Evolutionary conservation across 2,797 vertebrate genomes (phyloP).

Genomic region (Pseudomugil tenellus): DNA sequence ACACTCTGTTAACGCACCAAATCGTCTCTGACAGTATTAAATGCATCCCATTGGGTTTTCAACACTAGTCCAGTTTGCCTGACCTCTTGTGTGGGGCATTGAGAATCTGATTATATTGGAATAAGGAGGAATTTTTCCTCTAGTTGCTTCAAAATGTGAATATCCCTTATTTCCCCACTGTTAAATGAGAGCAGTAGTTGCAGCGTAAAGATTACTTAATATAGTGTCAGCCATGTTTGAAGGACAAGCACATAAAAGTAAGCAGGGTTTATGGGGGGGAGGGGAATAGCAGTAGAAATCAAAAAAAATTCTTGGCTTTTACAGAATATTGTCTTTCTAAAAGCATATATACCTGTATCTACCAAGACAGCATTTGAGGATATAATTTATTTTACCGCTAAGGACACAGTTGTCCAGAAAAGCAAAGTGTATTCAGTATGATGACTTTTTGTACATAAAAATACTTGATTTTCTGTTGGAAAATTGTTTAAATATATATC

Average conservation of each 20-base stretch:
- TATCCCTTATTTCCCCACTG: background rate
- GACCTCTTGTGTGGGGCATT: constrained; percentile 59
- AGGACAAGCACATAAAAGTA: background rate
- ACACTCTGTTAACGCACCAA: constrained; percentile 59
- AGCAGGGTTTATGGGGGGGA: background rate
- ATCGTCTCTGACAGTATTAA: constrained; percentile 79
- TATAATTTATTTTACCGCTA: background rate
- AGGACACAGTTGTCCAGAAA: background rate
- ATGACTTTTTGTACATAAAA: background rate
- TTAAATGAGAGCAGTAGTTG: constrained; percentile 26
- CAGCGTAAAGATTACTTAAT: constrained; percentile 9
- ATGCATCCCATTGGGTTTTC: constrained; percentile 71
- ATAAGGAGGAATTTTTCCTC: constrained; percentile 19
- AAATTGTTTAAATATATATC: too few relatives aligned
- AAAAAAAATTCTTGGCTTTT: background rate
- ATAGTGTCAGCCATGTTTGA: constrained; percentile 9
- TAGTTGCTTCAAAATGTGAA: constrained; percentile 24
- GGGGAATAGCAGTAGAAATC: background rate
- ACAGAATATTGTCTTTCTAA: background rate
- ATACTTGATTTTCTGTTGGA: too few relatives aligned
- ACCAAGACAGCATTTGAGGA: background rate
- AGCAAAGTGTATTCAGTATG: background rate
- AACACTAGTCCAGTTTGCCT: constrained; percentile 55
- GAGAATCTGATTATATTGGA: constrained; percentile 23
- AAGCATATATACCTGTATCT: background rate